Conservation (phyloP, 2,888 invertebrate genomes). For the Malthinus seriepunctatus region DNA sequence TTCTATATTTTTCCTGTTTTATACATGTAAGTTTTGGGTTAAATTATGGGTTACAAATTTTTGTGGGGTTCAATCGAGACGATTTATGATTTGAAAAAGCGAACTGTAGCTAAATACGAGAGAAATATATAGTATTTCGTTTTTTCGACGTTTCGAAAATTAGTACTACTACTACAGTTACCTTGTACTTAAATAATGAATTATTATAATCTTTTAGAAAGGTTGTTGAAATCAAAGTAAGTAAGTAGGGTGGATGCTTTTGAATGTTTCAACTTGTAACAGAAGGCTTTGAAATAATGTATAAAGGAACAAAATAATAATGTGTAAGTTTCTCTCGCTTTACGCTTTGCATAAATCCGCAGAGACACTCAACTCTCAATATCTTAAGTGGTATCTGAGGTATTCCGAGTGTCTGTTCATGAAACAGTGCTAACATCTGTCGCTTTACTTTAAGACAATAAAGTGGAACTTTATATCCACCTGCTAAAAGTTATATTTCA, state of each 20-base stretch:
- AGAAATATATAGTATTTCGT: not conserved
- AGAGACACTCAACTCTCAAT: constrained; percentile 24
- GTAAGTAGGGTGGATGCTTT: too few relatives aligned
- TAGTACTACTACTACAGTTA: not conserved
- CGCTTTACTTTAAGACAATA: constrained; percentile 17
- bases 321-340: constrained; percentile 19
- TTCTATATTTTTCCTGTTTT: constrained; percentile 11
- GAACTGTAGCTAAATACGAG: constrained; percentile 6
- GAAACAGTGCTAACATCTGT: constrained; percentile 17
- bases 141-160: too few relatives aligned
- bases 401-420: constrained; percentile 17
- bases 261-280: too few relatives aligned
- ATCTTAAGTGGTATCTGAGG: constrained; percentile 24
- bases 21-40: constrained; percentile 23
- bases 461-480: constrained; percentile 16
- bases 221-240: not conserved
- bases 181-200: not conserved
- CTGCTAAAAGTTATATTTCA: constrained; percentile 11
- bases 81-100: constrained; percentile 21
- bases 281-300: too few relatives aligned
- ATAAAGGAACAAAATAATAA: constrained; percentile 22
- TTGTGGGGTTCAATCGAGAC: constrained; percentile 23
- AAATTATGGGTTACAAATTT: constrained; percentile 28
- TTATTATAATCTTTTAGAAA: not conserved
- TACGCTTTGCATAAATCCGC: constrained; percentile 22